These are phyloP conservation scores for Dicentrarchus labrax DNA, from an alignment of 2,113 vertebrate species.

Conservation along the genomic window DNA sequence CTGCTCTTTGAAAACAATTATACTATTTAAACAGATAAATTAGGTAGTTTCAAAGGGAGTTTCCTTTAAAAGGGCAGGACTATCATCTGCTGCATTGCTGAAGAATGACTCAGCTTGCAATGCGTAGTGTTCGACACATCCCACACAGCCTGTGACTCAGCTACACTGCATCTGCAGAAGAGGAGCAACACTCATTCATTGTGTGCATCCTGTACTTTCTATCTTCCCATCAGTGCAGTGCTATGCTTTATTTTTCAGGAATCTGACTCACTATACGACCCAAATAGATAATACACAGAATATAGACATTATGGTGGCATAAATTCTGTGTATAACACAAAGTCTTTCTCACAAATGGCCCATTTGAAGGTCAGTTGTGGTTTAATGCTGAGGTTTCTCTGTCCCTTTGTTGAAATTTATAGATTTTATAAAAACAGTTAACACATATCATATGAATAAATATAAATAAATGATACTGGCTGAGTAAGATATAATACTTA, in stretches of 20 bases:
- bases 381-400: neutral
- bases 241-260: neutral
- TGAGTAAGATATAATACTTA: neutral
- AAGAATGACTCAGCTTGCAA: slow-evolving; percentile 74
- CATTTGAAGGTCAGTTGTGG: neutral
- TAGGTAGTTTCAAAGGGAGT: slow-evolving; percentile 1
- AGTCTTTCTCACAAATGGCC: slow-evolving; percentile 19
- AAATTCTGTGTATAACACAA: neutral
- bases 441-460: neutral
- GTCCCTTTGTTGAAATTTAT: neutral
- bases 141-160: slow-evolving; percentile 73
- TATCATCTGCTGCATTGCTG: slow-evolving; percentile 62
- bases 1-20: neutral
- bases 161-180: slow-evolving; percentile 55
- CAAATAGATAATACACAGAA: too few species aligned
- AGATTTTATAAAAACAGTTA: neutral
- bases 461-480: neutral
- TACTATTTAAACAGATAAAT: neutral
- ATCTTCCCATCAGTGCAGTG: neutral
- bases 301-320: neutral
- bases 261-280: too few species aligned
- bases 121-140: slow-evolving; percentile 58
- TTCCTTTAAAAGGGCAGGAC: slow-evolving; percentile 21
- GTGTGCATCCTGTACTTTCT: slow-evolving; percentile 12
- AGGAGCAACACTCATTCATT: slow-evolving; percentile 34